A percentile compares a stretch with the other conserved stretches of the same genome.
Conservation (phyloP, 1,140 invertebrate species). For the Drosophila oshimai region DNA sequence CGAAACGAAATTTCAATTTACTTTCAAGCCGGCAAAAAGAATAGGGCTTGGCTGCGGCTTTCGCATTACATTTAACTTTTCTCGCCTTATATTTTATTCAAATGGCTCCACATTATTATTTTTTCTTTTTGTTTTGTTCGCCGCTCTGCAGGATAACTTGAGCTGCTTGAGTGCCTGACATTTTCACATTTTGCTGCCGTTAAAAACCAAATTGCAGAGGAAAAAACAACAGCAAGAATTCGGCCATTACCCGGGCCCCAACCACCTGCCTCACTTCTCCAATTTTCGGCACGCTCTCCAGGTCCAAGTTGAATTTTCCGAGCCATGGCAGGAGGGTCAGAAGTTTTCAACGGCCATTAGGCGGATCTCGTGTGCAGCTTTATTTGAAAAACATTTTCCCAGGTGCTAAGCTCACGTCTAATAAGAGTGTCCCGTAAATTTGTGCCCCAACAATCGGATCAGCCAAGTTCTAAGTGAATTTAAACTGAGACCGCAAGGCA, state of each 20-base stretch:
- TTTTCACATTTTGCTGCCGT: slow-evolving; percentile 74
- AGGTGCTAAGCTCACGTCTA: slow-evolving; percentile 51
- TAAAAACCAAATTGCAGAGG: slow-evolving; percentile 58
- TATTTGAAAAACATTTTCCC: slow-evolving; percentile 57
- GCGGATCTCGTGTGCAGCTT: slow-evolving; percentile 31
- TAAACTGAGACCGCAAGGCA: slow-evolving; percentile 41
- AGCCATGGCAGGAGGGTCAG: slow-evolving; percentile 19
- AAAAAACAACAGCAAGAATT: slow-evolving; percentile 19
- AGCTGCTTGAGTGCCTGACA: slow-evolving; percentile 64
- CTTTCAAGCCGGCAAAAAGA: slow-evolving; percentile 16
- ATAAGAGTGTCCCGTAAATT: slow-evolving; percentile 9
- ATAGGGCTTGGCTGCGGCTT: slow-evolving; percentile 53
- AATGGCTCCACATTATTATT: slow-evolving; percentile 56
- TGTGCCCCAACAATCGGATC: background rate
- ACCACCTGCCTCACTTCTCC: slow-evolving; percentile 6
- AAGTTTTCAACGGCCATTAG: slow-evolving; percentile 62
- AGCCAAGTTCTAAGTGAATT: slow-evolving; percentile 66
- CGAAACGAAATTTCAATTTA: slow-evolving; percentile 64
- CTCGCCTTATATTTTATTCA: slow-evolving; percentile 79
- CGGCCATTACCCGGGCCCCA: slow-evolving; percentile 26
- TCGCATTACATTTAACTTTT: slow-evolving; percentile 75
- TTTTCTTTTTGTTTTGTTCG: slow-evolving; percentile 25
- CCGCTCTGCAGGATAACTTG: slow-evolving; percentile 57
- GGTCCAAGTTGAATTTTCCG: slow-evolving; percentile 17
- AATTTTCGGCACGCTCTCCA: slow-evolving; percentile 31